Conservation (phyloP, 53 echinoderm and acorn worm species). For the Actinopyga echinites region DNA sequence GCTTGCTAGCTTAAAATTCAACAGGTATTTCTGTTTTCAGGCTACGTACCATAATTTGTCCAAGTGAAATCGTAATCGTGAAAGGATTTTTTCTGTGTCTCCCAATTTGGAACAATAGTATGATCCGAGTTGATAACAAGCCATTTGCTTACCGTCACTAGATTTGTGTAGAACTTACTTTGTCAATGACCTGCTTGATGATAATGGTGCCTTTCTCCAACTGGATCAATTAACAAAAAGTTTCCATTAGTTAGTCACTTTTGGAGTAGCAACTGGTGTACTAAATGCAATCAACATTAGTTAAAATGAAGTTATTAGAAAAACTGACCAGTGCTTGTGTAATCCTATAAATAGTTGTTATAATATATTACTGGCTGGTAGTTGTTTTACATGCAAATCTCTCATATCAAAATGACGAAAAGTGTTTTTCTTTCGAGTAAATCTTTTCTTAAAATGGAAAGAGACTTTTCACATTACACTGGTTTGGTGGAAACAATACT, state of each 20-base stretch:
- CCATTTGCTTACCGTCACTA: neutral
- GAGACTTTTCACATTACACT: no score
- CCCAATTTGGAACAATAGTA: neutral
- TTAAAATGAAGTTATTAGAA: neutral
- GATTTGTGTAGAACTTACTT: neutral
- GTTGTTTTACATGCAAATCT: neutral
- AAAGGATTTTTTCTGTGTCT: neutral
- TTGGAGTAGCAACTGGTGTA: neutral
- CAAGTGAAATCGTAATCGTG: neutral
- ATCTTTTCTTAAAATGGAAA: no score
- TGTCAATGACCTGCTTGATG: slow-evolving; percentile 3
- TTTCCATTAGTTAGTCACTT: neutral
- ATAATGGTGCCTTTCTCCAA: neutral
- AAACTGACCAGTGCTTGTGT: neutral
- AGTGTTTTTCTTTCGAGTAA: no score
- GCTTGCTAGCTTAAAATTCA: neutral
- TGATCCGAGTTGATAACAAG: neutral
- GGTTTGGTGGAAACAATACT: no score
- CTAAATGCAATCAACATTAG: neutral
- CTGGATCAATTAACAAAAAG: neutral
- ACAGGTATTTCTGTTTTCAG: neutral
- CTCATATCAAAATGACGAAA: no score
- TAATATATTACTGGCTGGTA: neutral
- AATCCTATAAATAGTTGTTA: neutral
- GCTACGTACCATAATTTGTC: neutral